Base-by-base conservation (phyloP, 92 coral and sea anemone species). In the Zoanthus sansibaricus region DNA sequence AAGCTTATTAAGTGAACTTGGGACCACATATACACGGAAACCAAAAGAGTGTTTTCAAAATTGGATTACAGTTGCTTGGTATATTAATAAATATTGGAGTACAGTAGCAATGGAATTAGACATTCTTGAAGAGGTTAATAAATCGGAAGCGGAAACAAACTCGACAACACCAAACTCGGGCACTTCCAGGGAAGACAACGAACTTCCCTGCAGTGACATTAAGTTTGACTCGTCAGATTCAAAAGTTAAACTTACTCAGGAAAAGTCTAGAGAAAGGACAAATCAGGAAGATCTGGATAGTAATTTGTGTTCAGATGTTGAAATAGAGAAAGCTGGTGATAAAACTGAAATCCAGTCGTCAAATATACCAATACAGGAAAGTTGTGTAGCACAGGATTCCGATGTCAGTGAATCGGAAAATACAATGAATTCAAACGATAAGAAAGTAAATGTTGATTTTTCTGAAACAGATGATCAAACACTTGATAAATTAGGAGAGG, bases 401-500 rank as follows among this genome's bases (percentile, higher is more conserved):
- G 42, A 37, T 37, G 42, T 37, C 42, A 80, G 6, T 3, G 74
- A 42, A 30, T 44, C 37, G 20, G 84, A 46, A 79, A 61, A 62
- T 7, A 30, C 33, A 61, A 45, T 62, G 62, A 20, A 80, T 80
- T 30, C 13, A 14, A 51, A 33, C 25, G 32, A n/a, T 83, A 32
- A 33, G 71, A 42, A 83, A 71, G 66, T 71, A 31, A 12, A 58
- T 71, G 47, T 70, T 17, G 67, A 51, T 47, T 44, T 52, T 72
- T 55, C 31, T 25, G 52, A 69, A 72, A 52, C 76, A 58, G 71
- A 70, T 45, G 54, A 64, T 20, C 78, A 72, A 32, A n/a, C 54
- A 18, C 84, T 49, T 87, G 79, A 48, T 30, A 49, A 55, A 18
- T 82, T 75, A 87, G 72, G 11, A 21, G 87, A 58, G 31, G 74